These are phyloP conservation scores for Apaloderma vittatum DNA, from an alignment of 2,113 vertebrate species.

Conservation along the genomic window DNA sequence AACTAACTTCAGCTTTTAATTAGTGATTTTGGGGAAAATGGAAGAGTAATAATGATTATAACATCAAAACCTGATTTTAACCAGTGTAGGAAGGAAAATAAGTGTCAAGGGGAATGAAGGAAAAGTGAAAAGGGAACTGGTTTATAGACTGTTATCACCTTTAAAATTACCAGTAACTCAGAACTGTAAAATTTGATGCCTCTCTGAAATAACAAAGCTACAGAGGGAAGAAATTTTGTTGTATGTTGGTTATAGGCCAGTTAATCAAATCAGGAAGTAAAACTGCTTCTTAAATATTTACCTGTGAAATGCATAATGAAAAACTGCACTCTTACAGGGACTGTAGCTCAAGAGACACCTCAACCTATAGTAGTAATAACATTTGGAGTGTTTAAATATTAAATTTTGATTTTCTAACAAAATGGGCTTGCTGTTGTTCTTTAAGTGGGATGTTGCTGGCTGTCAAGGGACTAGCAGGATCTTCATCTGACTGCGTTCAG, in stretches of 20 bases:
- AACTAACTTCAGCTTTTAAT: background rate
- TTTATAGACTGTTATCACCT: background rate
- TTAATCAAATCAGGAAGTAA: background rate
- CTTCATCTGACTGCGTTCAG: background rate
- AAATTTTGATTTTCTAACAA: background rate
- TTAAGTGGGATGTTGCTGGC: rapidly evolving
- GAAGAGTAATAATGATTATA: background rate
- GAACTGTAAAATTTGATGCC: background rate
- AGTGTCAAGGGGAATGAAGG: background rate
- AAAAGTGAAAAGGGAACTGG: background rate
- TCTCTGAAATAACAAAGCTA: background rate
- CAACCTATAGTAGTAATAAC: background rate
- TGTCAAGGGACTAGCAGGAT: background rate
- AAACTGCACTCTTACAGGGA: background rate
- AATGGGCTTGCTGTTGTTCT: rapidly evolving
- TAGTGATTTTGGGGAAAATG: background rate
- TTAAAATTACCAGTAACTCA: background rate
- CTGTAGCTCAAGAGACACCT: background rate
- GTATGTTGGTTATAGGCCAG: background rate
- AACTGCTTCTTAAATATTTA: background rate
- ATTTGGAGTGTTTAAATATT: rapidly evolving
- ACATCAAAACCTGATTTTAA: background rate
- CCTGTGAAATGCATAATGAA: background rate
- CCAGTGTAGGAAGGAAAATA: background rate
- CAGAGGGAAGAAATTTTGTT: background rate